phyloP scores from a whole-genome alignment of 1,140 invertebrate species.

The Platyscapa corneri region DNA sequence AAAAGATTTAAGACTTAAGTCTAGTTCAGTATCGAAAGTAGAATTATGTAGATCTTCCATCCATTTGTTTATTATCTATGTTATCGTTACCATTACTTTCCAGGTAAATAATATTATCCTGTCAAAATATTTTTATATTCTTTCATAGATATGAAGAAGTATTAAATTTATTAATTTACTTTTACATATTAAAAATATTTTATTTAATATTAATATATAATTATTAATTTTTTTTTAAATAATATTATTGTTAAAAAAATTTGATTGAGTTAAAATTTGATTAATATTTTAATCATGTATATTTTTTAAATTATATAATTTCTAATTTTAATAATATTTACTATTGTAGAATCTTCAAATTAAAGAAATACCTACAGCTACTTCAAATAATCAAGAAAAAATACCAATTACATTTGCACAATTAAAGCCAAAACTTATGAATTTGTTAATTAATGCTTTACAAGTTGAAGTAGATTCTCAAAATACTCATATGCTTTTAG shows the following conservation, averaged over 20 bases:
- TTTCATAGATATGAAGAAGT: too few species aligned
- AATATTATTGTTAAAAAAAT: too few species aligned
- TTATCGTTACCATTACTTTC: conserved; percentile 92
- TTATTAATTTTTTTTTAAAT: too few species aligned
- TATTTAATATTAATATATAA: too few species aligned
- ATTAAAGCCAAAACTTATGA: conserved; percentile 87
- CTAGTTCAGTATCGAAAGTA: conserved; percentile 79
- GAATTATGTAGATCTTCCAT: conserved; percentile 93
- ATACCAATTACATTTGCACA: conserved; percentile 83
- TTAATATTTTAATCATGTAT: neutral
- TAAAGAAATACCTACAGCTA: conserved; percentile 79
- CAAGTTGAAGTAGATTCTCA: conserved; percentile 89
- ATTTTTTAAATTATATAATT: neutral
- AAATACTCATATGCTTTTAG: conserved; percentile 93
- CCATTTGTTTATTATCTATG: conserved; percentile 90
- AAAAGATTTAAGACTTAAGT: conserved; percentile 82
- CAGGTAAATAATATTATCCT: conserved; percentile 72
- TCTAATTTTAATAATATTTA: neutral
- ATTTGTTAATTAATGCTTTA: conserved; percentile 89
- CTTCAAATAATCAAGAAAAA: conserved; percentile 71
- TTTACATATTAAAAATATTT: too few species aligned
- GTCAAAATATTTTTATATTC: neutral
- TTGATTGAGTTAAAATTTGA: conserved; percentile 26
- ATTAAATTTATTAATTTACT: too few species aligned
- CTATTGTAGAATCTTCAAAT: conserved; percentile 80